Evolutionary conservation across 2,113 vertebrate species (phyloP), one percentile per base, ranked within the genome.

Genomic region (Tragelaphus scriptus): DNA sequence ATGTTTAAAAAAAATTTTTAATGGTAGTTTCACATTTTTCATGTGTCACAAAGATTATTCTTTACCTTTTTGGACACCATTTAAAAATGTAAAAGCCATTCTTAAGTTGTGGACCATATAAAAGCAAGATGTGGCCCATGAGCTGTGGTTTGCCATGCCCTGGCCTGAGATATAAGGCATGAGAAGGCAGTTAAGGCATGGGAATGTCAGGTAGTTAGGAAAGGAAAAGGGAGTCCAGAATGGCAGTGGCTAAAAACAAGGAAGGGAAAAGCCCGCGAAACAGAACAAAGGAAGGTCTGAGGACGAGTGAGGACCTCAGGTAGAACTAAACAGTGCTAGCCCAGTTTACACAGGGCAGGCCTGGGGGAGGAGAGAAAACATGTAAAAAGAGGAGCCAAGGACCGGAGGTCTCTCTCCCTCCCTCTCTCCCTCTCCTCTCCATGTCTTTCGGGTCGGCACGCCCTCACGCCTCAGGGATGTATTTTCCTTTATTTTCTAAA

Each of bases 71-170:
- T 68, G 28, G 10, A 71, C 58, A 85, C 10, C 16, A 80, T 71
- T 85, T 92, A 32, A 85, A 92, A 85, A 82, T 85, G 5, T 79
- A 68, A 85, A 77, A 89, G 21, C 25, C 26, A 75, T 87, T 68
- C 36, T 53, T 88, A 84, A 79, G 61, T 65, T 56, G 49, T 88
- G 25, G 19, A 25, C 44, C 88, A 79, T 12, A 63, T 47, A 82
- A 25, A 88, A 77, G 75, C 25, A 55, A 58, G 58, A 59, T 65
- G 12, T 68, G 30, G 30, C 25, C 36, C 47, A 26, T 16, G 44
- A 61, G 59, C 30, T 49, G 9, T 21, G 58, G 49, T 44, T 82
- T 91, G 51, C 9, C 23, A 65, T 3, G 6, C 6, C 3, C 63
- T 63, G 36, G 25, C n/a, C 71, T 84, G 21, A 16, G 19, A 58